These are phyloP conservation scores for Oligia latruncula DNA, from an alignment of 2,888 invertebrate genomes.

Conservation along the genomic window DNA sequence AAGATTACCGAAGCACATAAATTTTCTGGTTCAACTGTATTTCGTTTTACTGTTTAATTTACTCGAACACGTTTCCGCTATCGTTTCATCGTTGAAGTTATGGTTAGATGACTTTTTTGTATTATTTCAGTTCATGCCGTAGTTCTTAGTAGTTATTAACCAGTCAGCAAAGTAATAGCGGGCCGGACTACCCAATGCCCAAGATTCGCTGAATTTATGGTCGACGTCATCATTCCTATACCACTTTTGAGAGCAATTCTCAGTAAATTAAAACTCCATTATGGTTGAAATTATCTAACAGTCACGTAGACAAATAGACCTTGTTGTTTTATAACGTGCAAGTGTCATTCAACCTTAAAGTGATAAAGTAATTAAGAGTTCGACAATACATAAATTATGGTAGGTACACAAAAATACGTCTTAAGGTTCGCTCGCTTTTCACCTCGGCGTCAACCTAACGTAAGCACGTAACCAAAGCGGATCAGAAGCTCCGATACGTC, in stretches of 20 bases:
- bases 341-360: too few species aligned
- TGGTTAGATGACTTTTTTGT: background rate
- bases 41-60: background rate
- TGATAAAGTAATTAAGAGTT: too few species aligned
- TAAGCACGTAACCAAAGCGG: too few species aligned
- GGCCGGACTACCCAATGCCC: background rate
- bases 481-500: too few species aligned
- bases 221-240: too few species aligned
- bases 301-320: too few species aligned
- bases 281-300: too few species aligned
- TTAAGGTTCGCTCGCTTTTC: background rate
- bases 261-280: too few species aligned
- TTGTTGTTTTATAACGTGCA: too few species aligned
- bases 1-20: background rate
- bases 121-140: background rate
- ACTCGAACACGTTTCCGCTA: background rate
- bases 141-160: background rate
- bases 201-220: too few species aligned
- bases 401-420: background rate
- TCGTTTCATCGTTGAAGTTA: background rate
- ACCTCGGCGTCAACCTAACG: too few species aligned
- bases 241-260: too few species aligned
- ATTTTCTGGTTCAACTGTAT: background rate
- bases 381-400: background rate
- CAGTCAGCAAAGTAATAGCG: background rate